Percentiles rank a stretch among this genome's conserved stretches.
These are phyloP conservation scores for Argyresthia goedartella DNA, from an alignment of 2,888 invertebrate species.

Conservation along the genomic window DNA sequence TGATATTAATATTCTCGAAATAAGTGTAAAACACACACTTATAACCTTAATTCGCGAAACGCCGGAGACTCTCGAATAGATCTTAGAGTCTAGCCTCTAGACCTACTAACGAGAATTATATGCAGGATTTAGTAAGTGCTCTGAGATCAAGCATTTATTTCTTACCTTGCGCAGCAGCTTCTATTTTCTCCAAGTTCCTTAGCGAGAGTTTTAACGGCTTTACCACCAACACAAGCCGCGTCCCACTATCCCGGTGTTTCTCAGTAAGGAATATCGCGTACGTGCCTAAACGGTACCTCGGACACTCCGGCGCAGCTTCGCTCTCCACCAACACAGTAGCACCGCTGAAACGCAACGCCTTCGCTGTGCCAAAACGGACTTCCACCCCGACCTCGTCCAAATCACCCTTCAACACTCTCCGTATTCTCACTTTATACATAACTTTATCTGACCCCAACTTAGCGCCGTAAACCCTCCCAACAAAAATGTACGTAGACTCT, in stretches of 20 bases:
- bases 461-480: slow-evolving; percentile 46
- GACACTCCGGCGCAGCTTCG: slow-evolving; percentile 24
- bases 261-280: slow-evolving; percentile 55
- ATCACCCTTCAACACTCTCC: slow-evolving; percentile 54
- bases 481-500: slow-evolving; percentile 50
- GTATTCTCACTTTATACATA: slow-evolving; percentile 51
- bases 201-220: slow-evolving; percentile 48
- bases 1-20: too few relatives aligned
- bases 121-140: background rate
- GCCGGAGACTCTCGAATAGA: too few relatives aligned
- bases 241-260: slow-evolving; percentile 18
- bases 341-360: slow-evolving; percentile 42
- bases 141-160: background rate
- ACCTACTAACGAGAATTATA: too few relatives aligned
- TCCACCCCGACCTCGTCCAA: slow-evolving; percentile 42
- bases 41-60: too few relatives aligned
- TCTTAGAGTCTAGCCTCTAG: too few relatives aligned
- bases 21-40: too few relatives aligned
- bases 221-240: slow-evolving; percentile 34
- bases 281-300: slow-evolving; percentile 35
- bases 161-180: slow-evolving; percentile 55
- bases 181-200: slow-evolving; percentile 44
- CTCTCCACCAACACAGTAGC: slow-evolving; percentile 45
- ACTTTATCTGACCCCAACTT: slow-evolving; percentile 29
- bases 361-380: slow-evolving; percentile 35